Evolutionary conservation across 2,888 invertebrate species (phyloP).

Genomic region (Ectropis crepuscularia): DNA sequence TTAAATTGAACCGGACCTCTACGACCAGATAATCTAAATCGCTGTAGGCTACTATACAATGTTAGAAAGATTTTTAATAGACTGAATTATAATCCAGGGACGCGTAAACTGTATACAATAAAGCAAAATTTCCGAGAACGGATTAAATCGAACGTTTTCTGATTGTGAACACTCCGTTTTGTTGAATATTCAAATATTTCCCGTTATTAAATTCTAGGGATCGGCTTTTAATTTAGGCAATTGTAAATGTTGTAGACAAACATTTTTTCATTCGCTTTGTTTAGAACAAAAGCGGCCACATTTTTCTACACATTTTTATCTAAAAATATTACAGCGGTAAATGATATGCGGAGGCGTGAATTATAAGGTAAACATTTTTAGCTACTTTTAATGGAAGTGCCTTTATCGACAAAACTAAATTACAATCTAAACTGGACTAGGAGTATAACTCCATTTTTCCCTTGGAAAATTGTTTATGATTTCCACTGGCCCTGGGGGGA

Average conservation of each 20-base stretch:
- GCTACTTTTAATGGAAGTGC: too few relatives aligned
- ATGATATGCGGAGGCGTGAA: conserved; percentile 1
- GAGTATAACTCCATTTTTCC: too few relatives aligned
- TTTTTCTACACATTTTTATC: conserved; percentile 13
- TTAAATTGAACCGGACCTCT: background rate
- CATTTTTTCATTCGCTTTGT: conserved; percentile 32
- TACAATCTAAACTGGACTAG: too few relatives aligned
- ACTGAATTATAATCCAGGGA: background rate
- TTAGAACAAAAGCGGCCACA: conserved; percentile 17
- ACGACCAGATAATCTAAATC: background rate
- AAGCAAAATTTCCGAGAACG: conserved; percentile 28
- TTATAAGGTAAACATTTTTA: conserved; percentile 10
- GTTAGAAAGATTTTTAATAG: conserved; percentile 7
- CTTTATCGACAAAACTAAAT: too few relatives aligned
- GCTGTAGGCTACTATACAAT: background rate
- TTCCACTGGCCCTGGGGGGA: too few relatives aligned
- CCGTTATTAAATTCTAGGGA: conserved; percentile 55
- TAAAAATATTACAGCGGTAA: conserved; percentile 20
- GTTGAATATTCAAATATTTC: conserved; percentile 58
- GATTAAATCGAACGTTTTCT: conserved; percentile 53
- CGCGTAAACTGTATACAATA: conserved; percentile 16
- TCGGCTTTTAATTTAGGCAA: conserved; percentile 51
- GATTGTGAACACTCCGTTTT: conserved; percentile 46
- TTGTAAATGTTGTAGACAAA: conserved; percentile 37
- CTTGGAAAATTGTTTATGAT: too few relatives aligned